These are phyloP conservation scores for Paracentrotus lividus DNA, from an alignment of 53 echinoderm and acorn worm genomes.

Conservation along the genomic window DNA sequence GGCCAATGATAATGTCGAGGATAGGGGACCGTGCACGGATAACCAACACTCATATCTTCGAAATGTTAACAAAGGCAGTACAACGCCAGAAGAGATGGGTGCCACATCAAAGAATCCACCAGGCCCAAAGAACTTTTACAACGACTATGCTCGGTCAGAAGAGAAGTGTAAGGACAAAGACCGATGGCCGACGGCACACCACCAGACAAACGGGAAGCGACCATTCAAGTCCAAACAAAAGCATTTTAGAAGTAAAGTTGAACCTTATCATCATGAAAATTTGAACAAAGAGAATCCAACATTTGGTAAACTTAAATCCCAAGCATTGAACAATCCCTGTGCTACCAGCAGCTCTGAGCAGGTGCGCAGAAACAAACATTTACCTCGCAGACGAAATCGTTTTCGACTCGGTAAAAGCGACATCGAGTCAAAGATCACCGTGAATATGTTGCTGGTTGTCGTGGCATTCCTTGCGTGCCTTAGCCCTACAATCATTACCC, in stretches of 20 bases:
- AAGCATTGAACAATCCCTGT: too few relatives aligned
- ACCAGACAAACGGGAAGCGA: background rate
- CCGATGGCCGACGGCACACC: background rate
- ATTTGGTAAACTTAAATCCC: too few relatives aligned
- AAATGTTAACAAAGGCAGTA: too few relatives aligned
- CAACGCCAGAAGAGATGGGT: too few relatives aligned
- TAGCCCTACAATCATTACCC: background rate
- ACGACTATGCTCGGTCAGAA: too few relatives aligned
- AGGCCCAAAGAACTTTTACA: background rate
- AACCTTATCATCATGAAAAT: too few relatives aligned
- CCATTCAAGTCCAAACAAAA: background rate
- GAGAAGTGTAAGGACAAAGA: too few relatives aligned
- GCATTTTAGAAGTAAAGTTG: too few relatives aligned
- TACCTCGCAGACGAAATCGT: background rate
- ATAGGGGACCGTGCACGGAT: background rate
- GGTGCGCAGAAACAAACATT: background rate
- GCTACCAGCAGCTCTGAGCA: background rate
- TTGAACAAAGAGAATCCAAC: too few relatives aligned
- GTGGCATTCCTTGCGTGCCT: conserved; percentile 19
- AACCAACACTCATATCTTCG: too few relatives aligned
- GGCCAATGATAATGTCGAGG: background rate
- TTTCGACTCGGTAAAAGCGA: conserved; percentile 9
- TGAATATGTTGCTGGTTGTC: conserved; percentile 40
- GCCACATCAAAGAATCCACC: background rate
- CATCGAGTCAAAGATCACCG: conserved; percentile 7